Percentiles rank a stretch among this genome's conserved stretches.
Conservation (phyloP, 2,113 vertebrate genomes). For the Mesitornis unicolor region DNA sequence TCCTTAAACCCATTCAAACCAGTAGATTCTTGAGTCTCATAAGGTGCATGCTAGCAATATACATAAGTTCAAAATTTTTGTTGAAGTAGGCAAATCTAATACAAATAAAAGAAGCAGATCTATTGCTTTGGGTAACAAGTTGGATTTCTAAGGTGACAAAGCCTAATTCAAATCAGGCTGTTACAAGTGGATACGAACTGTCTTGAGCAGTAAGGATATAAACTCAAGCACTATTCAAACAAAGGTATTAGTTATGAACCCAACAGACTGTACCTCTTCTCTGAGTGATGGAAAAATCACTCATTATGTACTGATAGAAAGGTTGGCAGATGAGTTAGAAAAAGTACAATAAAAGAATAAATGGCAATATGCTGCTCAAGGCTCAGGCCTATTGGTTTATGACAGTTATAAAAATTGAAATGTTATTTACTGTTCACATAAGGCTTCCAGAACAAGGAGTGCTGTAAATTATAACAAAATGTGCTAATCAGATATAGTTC, state of each 20-base stretch:
- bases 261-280: neutral
- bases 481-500: neutral
- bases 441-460: neutral
- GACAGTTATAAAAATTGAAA: neutral
- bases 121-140: neutral
- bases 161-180: neutral
- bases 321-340: neutral
- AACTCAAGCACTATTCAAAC: neutral
- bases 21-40: neutral
- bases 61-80: neutral
- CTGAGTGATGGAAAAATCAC: neutral
- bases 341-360: neutral
- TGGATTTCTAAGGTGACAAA: neutral
- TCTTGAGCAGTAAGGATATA: neutral
- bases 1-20: neutral
- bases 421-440: neutral
- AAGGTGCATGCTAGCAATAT: neutral
- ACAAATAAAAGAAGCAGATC: neutral
- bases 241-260: neutral
- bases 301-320: neutral
- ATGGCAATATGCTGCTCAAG: neutral
- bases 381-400: neutral
- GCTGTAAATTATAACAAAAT: neutral
- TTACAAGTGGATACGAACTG: neutral
- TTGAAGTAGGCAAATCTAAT: neutral